Base-by-base conservation (phyloP, 2,797 vertebrate genomes). In the Leptodactylus fallax region DNA sequence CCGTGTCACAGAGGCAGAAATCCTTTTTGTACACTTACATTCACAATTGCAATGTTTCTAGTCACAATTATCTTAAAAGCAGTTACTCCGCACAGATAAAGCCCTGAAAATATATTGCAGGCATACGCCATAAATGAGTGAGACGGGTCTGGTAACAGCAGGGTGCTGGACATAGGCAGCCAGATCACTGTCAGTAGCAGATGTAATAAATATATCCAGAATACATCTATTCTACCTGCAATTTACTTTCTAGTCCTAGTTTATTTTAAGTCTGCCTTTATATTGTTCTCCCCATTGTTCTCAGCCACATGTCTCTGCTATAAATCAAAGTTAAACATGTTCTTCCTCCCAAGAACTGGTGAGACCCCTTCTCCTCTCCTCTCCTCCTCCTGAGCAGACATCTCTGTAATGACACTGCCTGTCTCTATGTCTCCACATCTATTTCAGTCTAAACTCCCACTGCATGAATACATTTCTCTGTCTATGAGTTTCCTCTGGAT, bases 321-420 rank as follows among this genome's bases (percentile, higher is more conserved):
- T 87, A 87, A 61, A 87, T 87, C 65, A 87, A 58, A 87, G 79
- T 71, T 86, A 85, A 65, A 81, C 49, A 76, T 76, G 69, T 51
- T 81, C 67, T 51, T 79, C 19, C 13, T 63, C 58, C 16, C 51
- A 49, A 56, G 77, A 69, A 23, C 36, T 60, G 63, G 76, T 82
- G 45, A 82, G 69, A 63, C 55, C 19, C 49, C 53, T 81, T 45
- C 56, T 16, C n/a, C 79, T 36, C 36, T 36, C 36, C 36, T 36
- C 36, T 74, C 61, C 49, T 36, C 63, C 77, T 56, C 25, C 77
- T 16, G 21, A 86, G 58, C 55, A 65, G 79, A 87, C 67, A 87
- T 81, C 79, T 81, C 45, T n/a, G 79, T 87, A 87, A 87, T 87
- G 69, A 63, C 71, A 79, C 60, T 78, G 61, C 56, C 21, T 53